Base-by-base conservation (phyloP, 2,888 invertebrate genomes). In the Phrixothrix hirtus region DNA sequence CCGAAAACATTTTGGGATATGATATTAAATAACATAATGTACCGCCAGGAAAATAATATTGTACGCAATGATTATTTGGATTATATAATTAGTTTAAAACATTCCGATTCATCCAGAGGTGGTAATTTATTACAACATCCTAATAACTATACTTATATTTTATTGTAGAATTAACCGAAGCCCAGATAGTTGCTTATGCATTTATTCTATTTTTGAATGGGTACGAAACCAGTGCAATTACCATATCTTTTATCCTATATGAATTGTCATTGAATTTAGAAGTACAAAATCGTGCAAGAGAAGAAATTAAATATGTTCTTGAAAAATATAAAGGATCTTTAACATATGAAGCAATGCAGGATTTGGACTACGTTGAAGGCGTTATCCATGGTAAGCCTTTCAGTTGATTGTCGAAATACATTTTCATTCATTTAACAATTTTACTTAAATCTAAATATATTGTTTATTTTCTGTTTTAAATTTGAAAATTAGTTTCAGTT, bases 201-300 rank as follows among this genome's bases (percentile, higher is more conserved):
- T 36, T 21, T 36, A 36, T 11, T 6, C 9, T 36, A n/a, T 36
- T 21, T 17, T 1, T 36, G 1, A 13, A 36, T 25, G 36, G 14
- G 1, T 36, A 21, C 10, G 21, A 36, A 10, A 21, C 36, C 1
- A 21, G 7, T 9, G 4, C 36, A 4, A 13, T 5, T 11, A 3
- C 21, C 5, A n/a, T 36, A 21, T 9, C 21, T 9, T 21, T 5
- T 25, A 9, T 10, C 1, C 12, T 36, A 1, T 17, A 10, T 17
- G 36, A 36, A 12, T 21, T 36, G 4, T 7, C 21, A 6, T 36
- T 36, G n/a, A 12, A 36, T 6, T 21, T 21, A 9, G 21, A 21
- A 4, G 13, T 36, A 6, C 36, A 36, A 12, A 3, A 6, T 9
- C 17, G 11, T 11, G 5, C 21, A 7, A 2, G 36, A 21, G 10